These are phyloP conservation scores for Florisuga fusca DNA, from an alignment of 2,797 vertebrate species.

Conservation along the genomic window DNA sequence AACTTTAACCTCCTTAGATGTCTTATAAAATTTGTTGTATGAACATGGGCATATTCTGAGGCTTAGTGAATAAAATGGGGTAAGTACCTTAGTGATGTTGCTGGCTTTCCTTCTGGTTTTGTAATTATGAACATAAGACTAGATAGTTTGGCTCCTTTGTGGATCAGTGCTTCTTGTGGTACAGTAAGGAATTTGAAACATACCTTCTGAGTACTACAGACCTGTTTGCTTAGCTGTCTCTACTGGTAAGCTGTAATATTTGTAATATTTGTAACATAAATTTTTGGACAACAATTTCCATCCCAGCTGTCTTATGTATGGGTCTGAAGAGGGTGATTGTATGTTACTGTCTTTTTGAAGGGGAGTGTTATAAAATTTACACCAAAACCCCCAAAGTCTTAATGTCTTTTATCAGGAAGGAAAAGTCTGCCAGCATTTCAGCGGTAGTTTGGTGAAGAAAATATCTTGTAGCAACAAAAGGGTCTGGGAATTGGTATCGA, in stretches of 20 bases:
- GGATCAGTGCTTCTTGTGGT: background rate
- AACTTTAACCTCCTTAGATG: background rate
- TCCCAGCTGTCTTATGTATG: background rate
- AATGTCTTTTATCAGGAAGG: background rate
- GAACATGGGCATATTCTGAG: background rate
- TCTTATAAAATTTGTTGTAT: background rate
- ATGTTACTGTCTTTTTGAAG: background rate
- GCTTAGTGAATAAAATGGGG: background rate
- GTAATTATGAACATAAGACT: background rate
- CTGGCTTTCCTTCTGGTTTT: background rate
- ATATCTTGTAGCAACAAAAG: background rate
- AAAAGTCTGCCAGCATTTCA: background rate
- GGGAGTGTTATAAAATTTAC: background rate
- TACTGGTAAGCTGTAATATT: background rate
- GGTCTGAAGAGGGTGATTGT: background rate
- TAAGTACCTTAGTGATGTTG: background rate
- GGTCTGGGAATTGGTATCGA: background rate
- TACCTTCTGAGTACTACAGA: background rate
- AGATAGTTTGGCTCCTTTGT: background rate
- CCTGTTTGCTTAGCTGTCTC: background rate
- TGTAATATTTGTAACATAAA: no score
- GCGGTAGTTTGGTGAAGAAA: background rate
- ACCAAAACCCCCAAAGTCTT: background rate
- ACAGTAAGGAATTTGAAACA: background rate
- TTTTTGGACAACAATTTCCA: background rate